These are phyloP conservation scores for Drosophila santomea DNA, from an alignment of 1,140 invertebrate species.

Conservation along the genomic window DNA sequence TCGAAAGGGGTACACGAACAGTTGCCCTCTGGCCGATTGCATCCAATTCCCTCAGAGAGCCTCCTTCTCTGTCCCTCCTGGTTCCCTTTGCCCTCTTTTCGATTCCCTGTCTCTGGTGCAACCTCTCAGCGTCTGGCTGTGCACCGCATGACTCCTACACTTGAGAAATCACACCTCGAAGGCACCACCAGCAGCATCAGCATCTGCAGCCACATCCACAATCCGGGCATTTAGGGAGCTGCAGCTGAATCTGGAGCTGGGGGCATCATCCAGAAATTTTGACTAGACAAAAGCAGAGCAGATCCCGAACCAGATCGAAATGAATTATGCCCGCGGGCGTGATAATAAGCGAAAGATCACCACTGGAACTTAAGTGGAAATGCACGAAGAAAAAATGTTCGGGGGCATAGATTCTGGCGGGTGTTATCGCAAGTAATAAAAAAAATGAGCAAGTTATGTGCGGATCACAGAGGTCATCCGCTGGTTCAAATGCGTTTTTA, in stretches of 20 bases:
- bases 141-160: conserved; percentile 75
- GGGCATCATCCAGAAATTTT: conserved; percentile 48
- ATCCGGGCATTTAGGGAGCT: conserved; percentile 34
- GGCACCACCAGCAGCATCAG: conserved; percentile 15
- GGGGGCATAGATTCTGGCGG: conserved; percentile 25
- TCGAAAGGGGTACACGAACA: conserved; percentile 16
- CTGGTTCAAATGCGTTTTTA: conserved; percentile 49
- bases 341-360: conserved; percentile 55
- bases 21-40: conserved; percentile 17
- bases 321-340: conserved; percentile 56
- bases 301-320: conserved; percentile 41
- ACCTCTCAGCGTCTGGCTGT: conserved; percentile 51
- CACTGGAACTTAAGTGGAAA: conserved; percentile 11
- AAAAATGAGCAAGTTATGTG: conserved; percentile 34
- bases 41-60: conserved; percentile 4
- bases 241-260: conserved; percentile 16
- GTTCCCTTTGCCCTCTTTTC: neutral
- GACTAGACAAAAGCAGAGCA: conserved; percentile 63
- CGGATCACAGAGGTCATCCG: conserved; percentile 31
- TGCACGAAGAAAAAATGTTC: conserved; percentile 8
- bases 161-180: conserved; percentile 77
- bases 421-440: conserved; percentile 39
- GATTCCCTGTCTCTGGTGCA: conserved; percentile 45
- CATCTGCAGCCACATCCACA: conserved; percentile 33
- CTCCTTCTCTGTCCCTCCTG: neutral